phyloP scores from a whole-genome alignment of 2,888 invertebrate species.

The Loripinus fragilis region DNA sequence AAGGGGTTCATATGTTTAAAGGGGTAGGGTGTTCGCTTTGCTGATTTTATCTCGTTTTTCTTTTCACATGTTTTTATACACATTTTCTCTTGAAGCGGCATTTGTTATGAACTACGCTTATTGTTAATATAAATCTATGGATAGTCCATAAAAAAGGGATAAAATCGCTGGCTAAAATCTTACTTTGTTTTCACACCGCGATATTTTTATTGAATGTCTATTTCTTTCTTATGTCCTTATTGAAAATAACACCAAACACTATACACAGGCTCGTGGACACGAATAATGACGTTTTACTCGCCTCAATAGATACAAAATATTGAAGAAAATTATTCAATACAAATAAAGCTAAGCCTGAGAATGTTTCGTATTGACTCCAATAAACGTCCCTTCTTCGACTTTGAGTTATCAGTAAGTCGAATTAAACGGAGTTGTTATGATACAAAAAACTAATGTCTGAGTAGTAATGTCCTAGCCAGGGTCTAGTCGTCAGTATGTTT shows the following conservation, averaged over 20 bases:
- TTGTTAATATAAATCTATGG: background rate
- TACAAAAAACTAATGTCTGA: too few relatives aligned
- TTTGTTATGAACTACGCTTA: too few relatives aligned
- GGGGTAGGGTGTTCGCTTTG: background rate
- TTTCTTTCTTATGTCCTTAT: background rate
- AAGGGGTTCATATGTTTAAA: too few relatives aligned
- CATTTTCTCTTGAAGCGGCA: background rate
- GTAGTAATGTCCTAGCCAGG: too few relatives aligned
- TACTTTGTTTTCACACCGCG: slow-evolving; percentile 5
- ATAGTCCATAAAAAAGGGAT: slow-evolving; percentile 5
- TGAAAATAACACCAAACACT: background rate
- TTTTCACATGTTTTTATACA: too few relatives aligned
- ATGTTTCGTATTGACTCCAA: too few relatives aligned
- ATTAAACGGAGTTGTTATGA: too few relatives aligned
- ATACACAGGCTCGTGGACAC: background rate
- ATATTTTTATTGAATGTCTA: background rate
- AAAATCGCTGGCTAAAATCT: slow-evolving; percentile 17
- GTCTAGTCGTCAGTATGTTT: too few relatives aligned
- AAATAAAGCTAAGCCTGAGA: too few relatives aligned
- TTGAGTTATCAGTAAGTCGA: too few relatives aligned
- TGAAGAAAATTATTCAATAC: slow-evolving; percentile 3
- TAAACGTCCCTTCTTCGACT: too few relatives aligned
- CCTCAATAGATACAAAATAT: slow-evolving; percentile 1
- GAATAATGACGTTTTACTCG: background rate
- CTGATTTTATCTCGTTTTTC: background rate